Conservation (phyloP, 1,140 invertebrate genomes). For the Holcopasites calliopsidis region DNA sequence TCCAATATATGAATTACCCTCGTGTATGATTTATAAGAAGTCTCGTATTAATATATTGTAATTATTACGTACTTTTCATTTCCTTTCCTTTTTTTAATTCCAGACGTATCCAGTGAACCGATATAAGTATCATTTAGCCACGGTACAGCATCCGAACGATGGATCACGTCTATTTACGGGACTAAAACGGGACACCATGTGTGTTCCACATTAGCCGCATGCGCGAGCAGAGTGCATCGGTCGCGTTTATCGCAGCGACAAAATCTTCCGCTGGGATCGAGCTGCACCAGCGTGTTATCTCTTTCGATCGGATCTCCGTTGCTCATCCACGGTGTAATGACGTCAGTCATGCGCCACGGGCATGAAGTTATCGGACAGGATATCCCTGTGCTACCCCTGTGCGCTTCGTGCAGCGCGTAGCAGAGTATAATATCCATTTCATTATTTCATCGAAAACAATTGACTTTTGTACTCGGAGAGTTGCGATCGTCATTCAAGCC, state of each 20-base stretch:
- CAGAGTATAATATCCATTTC: too few relatives aligned
- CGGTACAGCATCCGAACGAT: background rate
- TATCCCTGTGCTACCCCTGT: too few relatives aligned
- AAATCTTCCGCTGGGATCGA: conserved; percentile 10
- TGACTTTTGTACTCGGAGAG: too few relatives aligned
- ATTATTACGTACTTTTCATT: too few relatives aligned
- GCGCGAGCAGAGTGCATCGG: conserved; percentile 1
- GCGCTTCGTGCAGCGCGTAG: too few relatives aligned
- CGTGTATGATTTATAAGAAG: too few relatives aligned
- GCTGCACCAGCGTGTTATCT: conserved; percentile 27
- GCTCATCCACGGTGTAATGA: conserved; percentile 35
- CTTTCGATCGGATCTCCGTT: conserved; percentile 34
- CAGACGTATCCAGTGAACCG: too few relatives aligned
- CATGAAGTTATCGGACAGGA: conserved; percentile 21
- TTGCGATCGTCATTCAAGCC: too few relatives aligned
- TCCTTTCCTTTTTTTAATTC: background rate
- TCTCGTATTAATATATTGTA: too few relatives aligned
- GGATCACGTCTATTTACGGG: background rate
- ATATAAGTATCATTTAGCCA: too few relatives aligned
- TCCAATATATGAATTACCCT: too few relatives aligned
- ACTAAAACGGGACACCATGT: conserved; percentile 1
- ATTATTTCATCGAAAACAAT: too few relatives aligned
- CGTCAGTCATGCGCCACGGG: conserved; percentile 14
- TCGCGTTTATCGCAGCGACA: conserved; percentile 20
- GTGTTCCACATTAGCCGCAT: background rate